Evolutionary conservation across 2,797 vertebrate genomes (phyloP).

Genomic region (Otolemur crassicaudatus): DNA sequence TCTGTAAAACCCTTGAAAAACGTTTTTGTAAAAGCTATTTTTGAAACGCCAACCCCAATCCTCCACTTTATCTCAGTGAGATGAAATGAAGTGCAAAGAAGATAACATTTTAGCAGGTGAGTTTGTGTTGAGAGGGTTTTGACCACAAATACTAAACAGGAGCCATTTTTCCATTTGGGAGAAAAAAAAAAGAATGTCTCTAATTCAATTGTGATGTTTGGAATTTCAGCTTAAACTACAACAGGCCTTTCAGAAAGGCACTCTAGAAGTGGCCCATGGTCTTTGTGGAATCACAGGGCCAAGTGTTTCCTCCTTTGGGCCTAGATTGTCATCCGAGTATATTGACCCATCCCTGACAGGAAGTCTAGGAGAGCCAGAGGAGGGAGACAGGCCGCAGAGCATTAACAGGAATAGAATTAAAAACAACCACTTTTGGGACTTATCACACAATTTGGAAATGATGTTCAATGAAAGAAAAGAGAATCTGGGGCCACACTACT

Average conservation of each 20-base stretch:
- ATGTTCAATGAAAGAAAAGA: conserved; percentile 71
- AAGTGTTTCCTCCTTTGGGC: background rate
- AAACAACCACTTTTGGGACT: conserved; percentile 70
- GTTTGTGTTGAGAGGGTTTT: conserved; percentile 14
- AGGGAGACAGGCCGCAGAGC: conserved; percentile 40
- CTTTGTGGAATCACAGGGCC: background rate
- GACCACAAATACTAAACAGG: background rate
- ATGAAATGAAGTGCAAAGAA: background rate
- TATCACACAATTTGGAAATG: conserved; percentile 65
- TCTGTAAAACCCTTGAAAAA: conserved; percentile 10
- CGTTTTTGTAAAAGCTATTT: background rate
- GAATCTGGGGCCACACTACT: conserved; percentile 71
- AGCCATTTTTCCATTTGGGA: conserved; percentile 8
- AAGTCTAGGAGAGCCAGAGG: conserved; percentile 8
- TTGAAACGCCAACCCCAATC: background rate
- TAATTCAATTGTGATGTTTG: background rate
- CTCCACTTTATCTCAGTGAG: background rate
- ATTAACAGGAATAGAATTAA: conserved; percentile 69
- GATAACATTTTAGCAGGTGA: background rate
- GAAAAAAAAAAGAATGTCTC: conserved; percentile 14
- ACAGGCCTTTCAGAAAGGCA: background rate
- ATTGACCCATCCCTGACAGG: background rate
- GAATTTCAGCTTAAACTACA: conserved; percentile 17
- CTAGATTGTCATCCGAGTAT: background rate
- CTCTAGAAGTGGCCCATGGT: background rate